A percentile compares a stretch with the other conserved stretches of the same genome.
Evolutionary conservation across 2,888 invertebrate genomes (phyloP).

Genomic region (Synergus gifuensis): DNA sequence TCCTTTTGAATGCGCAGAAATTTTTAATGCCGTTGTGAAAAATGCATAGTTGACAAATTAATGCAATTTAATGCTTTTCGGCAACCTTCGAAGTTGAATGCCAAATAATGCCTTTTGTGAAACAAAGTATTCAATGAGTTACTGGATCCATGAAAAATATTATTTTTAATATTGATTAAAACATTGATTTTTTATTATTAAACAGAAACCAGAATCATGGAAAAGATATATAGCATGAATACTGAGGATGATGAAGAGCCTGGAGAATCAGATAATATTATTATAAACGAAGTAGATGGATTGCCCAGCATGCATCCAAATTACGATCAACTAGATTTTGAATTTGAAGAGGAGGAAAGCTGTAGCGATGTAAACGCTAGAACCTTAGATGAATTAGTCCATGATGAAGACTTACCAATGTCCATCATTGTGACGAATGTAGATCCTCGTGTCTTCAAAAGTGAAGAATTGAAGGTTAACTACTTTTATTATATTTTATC

Average conservation of each 20-base stretch:
- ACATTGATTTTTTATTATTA: too few species aligned
- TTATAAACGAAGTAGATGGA: slow-evolving; percentile 91
- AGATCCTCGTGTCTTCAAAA: slow-evolving; percentile 86
- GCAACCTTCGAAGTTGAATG: too few species aligned
- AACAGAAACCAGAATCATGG: slow-evolving; percentile 63
- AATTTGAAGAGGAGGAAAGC: slow-evolving; percentile 72
- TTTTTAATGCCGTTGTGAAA: too few species aligned
- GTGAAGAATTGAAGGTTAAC: slow-evolving; percentile 77
- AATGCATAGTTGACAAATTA: too few species aligned
- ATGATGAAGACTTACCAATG: slow-evolving; percentile 89
- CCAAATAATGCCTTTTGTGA: too few species aligned
- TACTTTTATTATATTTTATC: background rate
- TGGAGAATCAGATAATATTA: slow-evolving; percentile 83
- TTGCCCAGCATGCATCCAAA: slow-evolving; percentile 92
- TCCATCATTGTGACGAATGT: slow-evolving; percentile 95
- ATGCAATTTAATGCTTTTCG: too few species aligned
- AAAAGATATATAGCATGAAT: slow-evolving; percentile 62
- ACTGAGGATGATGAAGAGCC: slow-evolving; percentile 66
- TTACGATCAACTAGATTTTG: slow-evolving; percentile 84
- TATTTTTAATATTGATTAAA: too few species aligned
- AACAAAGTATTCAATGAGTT: too few species aligned
- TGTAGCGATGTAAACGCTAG: slow-evolving; percentile 66
- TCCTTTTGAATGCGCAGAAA: too few species aligned
- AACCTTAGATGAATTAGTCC: slow-evolving; percentile 83
- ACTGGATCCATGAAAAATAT: too few species aligned